Percentiles rank a stretch among this genome's conserved stretches.
These are phyloP conservation scores for Chydorus sphaericus DNA, from an alignment of 2,888 invertebrate genomes.

Conservation along the genomic window DNA sequence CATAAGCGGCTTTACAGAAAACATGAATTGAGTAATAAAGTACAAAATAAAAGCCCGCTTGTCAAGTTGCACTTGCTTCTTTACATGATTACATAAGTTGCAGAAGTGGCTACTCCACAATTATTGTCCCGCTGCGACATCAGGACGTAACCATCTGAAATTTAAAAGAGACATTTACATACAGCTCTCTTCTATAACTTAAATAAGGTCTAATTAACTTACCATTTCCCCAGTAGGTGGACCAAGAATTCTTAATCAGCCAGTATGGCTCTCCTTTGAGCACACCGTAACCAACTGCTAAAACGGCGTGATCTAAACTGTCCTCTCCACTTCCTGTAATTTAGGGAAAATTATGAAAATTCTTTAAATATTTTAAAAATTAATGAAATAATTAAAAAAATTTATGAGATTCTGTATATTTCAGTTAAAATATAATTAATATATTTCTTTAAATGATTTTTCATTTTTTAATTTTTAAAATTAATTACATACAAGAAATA, in stretches of 20 bases:
- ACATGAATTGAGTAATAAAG: too few species aligned
- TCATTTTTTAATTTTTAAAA: too few species aligned
- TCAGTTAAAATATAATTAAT: too few species aligned
- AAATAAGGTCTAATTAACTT: too few species aligned
- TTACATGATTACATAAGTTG: conserved; percentile 53
- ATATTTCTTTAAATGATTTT: too few species aligned
- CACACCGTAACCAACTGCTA: conserved; percentile 81
- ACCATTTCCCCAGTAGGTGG: conserved; percentile 94
- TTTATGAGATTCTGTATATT: background rate
- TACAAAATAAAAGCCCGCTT: too few species aligned
- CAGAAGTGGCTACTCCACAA: conserved; percentile 75
- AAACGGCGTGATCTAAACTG: conserved; percentile 76
- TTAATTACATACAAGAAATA: too few species aligned
- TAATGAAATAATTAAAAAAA: background rate
- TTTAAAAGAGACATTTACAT: too few species aligned
- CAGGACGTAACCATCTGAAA: conserved; percentile 79
- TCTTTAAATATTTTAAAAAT: background rate
- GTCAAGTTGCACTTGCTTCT: too few species aligned
- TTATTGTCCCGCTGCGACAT: conserved; percentile 83
- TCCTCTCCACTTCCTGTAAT: conserved; percentile 54
- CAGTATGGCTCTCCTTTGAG: conserved; percentile 74
- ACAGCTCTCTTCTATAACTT: too few species aligned
- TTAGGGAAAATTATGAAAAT: background rate
- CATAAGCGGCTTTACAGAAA: too few species aligned
- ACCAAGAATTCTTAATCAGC: conserved; percentile 94